Conservation (phyloP, 2,888 invertebrate genomes). For the Nomada ferruginata region DNA sequence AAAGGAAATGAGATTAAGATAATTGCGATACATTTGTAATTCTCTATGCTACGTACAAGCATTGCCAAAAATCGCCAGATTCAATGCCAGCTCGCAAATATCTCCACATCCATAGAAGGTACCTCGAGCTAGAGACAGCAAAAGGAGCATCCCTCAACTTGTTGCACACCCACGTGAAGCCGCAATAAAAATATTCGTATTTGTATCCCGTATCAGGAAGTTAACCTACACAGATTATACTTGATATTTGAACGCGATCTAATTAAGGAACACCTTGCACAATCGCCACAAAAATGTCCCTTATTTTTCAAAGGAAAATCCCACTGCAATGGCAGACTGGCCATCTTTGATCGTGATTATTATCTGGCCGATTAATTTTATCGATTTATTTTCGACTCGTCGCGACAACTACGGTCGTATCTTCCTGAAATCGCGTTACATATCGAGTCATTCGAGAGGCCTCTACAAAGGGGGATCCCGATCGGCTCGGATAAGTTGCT, state of each 20-base stretch:
- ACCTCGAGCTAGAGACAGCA: slow-evolving; percentile 2
- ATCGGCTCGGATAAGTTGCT: background rate
- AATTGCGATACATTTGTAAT: no score
- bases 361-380: slow-evolving; percentile 33
- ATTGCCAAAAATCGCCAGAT: no score
- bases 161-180: slow-evolving; percentile 26
- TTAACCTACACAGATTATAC: background rate
- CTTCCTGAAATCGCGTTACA: background rate
- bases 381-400: slow-evolving; percentile 25
- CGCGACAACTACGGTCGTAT: slow-evolving; percentile 6
- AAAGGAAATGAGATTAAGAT: background rate
- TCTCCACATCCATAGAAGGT: background rate
- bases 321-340: background rate
- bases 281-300: background rate
- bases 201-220: background rate
- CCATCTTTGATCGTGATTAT: slow-evolving; percentile 16
- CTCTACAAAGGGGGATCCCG: background rate
- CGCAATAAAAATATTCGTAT: background rate
- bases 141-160: slow-evolving; percentile 8
- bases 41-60: no score
- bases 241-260: background rate
- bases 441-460: background rate
- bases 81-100: no score
- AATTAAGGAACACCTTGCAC: background rate
- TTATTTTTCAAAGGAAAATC: slow-evolving; percentile 19